phyloP scores from a whole-genome alignment of 2,113 vertebrate genomes.

The Halcyon malimbica region DNA sequence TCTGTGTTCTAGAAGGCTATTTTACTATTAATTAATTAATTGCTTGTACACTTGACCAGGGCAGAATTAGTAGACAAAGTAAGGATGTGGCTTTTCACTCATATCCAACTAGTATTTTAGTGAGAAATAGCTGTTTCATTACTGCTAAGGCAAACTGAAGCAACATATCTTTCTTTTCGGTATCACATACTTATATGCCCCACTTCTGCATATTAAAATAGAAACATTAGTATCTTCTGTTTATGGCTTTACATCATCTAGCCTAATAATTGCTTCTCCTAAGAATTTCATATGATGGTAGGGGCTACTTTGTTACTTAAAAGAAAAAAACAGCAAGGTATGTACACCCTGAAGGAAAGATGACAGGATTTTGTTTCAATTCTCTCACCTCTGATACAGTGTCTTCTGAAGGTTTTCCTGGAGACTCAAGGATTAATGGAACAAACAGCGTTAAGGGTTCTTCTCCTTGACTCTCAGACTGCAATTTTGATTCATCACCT shows the following conservation, averaged over 20 bases:
- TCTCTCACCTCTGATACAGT: conserved; percentile 66
- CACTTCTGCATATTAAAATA: background rate
- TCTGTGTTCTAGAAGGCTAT: background rate
- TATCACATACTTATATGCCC: background rate
- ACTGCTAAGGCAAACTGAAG: background rate
- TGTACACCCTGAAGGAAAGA: background rate
- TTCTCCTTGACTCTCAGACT: conserved; percentile 60
- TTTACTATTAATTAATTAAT: background rate
- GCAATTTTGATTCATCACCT: conserved; percentile 67
- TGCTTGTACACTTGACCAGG: background rate
- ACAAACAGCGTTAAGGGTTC: conserved; percentile 18
- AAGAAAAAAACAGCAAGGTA: background rate
- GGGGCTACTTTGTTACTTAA: background rate
- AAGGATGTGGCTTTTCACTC: background rate
- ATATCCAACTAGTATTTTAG: background rate
- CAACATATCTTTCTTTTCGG: background rate
- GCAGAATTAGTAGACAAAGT: background rate
- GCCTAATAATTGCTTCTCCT: background rate
- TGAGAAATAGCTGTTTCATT: background rate
- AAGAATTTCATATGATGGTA: background rate
- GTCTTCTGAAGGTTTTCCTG: conserved; percentile 62
- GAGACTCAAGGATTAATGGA: conserved; percentile 59
- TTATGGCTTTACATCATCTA: background rate
- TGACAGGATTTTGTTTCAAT: background rate
- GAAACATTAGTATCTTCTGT: background rate